Base-by-base conservation (phyloP, 2,888 invertebrate genomes). In the Rhingia rostrata region DNA sequence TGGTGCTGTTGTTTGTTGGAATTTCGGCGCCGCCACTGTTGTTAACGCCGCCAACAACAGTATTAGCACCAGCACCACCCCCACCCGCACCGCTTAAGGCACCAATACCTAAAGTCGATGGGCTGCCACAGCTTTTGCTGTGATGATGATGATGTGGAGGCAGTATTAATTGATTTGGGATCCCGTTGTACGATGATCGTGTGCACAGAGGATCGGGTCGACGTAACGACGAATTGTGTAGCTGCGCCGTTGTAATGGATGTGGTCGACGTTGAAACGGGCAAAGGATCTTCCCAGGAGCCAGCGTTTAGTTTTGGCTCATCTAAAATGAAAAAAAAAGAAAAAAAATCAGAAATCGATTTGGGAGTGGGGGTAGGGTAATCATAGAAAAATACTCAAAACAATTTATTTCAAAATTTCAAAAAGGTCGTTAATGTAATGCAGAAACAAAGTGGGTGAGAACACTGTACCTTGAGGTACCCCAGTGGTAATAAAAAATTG, bases 231-330 rank as follows among this genome's bases (percentile, higher is more conserved):
- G 87, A 80, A 86, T 87, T 89, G 70, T 89, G 91, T 69, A 91
- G 80, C 87, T 91, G 91, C 47, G 91, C 91, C 86, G 88, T 88
- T 81, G 89, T 90, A 74, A 90, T 89, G 84, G 89, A 88, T 75
- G 90, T 90, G 51, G 88, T 89, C 22, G 86, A 73, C 85, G 88
- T 86, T 60, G 86, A 78, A 86, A 87, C 83, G 51, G 89, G 88
- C 60, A 89, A 79, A 60, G 94, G 93, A 92, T 95, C 96, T 92
- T 96, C 96, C 95, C 96, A 96, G 90, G 95, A 94, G 91, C 95
- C 95, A 86, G 95, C 94, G 90, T 94, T 94, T 91, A 95, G 92
- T 92, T 91, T 95, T 89, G 95, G 95, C 92, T 96, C 96, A 95
- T 96, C 96, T 96, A 93, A 22, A 92, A 91, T 86, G 87, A 87